A percentile compares a stretch with the other conserved stretches of the same genome.
phyloP scores from a whole-genome alignment of 2,113 vertebrate species.

The Rattus rattus region DNA sequence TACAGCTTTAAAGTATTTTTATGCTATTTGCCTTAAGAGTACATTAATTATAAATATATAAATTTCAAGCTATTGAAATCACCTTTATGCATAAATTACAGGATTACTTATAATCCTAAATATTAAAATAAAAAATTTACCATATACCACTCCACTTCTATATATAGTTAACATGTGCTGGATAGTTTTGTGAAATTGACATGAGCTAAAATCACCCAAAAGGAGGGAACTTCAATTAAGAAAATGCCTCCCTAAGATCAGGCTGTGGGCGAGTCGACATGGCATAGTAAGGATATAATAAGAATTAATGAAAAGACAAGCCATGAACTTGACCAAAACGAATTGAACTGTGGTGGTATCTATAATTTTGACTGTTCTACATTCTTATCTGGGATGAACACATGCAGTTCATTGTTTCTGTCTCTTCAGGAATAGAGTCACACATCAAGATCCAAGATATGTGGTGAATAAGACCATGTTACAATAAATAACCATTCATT shows the following conservation, averaged over 20 bases:
- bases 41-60: slow-evolving; percentile 37
- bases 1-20: not conserved
- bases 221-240: not conserved
- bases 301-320: not conserved
- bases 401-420: not conserved
- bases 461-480: not conserved
- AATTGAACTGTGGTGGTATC: not conserved
- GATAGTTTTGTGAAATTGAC: not conserved
- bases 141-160: not conserved
- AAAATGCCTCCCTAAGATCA: not conserved
- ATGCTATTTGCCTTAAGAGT: slow-evolving; percentile 8
- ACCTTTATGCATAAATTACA: not conserved
- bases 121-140: not conserved
- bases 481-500: not conserved
- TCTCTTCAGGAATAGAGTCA: not conserved
- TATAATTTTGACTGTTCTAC: not conserved
- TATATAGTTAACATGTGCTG: not conserved
- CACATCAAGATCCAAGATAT: not conserved
- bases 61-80: not conserved
- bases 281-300: not conserved
- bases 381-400: not conserved
- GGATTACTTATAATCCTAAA: not conserved
- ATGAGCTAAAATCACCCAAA: not conserved
- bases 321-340: not conserved
- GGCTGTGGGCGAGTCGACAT: not conserved